Evolutionary conservation across 2,113 vertebrate genomes (phyloP).

Genomic region (Scortum barcoo): DNA sequence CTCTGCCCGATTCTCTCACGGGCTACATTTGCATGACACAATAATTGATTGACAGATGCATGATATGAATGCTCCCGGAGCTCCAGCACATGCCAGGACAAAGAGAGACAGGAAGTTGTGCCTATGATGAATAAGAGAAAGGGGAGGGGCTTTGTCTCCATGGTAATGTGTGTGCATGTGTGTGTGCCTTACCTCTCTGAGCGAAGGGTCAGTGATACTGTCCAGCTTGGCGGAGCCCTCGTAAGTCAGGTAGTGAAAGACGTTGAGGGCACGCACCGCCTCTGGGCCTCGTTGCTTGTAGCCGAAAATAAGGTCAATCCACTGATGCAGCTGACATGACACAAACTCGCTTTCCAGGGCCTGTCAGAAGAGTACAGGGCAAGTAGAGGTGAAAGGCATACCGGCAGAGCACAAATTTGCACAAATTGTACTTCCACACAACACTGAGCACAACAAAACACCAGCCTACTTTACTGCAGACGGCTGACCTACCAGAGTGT

Average conservation of each 20-base stretch:
- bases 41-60: constrained; percentile 67
- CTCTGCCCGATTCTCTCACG: constrained; percentile 49
- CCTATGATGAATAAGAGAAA: constrained; percentile 9
- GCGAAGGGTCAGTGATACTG: constrained; percentile 90
- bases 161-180: constrained; percentile 25
- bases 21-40: constrained; percentile 66
- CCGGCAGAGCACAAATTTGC: constrained; percentile 41
- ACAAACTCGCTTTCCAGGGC: constrained; percentile 99
- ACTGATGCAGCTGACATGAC: constrained; percentile 98
- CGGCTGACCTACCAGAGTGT: constrained; percentile 4
- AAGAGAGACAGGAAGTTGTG: constrained; percentile 63
- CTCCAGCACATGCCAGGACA: constrained; percentile 59
- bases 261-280: constrained; percentile 95
- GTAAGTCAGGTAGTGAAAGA: constrained; percentile 97
- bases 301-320: constrained; percentile 99
- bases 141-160: constrained; percentile 37
- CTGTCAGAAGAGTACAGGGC: constrained; percentile 84
- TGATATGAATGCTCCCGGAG: constrained; percentile 57
- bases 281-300: constrained; percentile 99
- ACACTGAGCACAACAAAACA: constrained; percentile 31
- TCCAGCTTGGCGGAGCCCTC: constrained; percentile 96
- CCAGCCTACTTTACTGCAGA: constrained; percentile 6
- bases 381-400: constrained; percentile 78
- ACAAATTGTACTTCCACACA: constrained; percentile 49
- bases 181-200: constrained; percentile 91